These are phyloP conservation scores for Coendou prehensilis DNA, from an alignment of 2,797 vertebrate genomes.

Conservation along the genomic window DNA sequence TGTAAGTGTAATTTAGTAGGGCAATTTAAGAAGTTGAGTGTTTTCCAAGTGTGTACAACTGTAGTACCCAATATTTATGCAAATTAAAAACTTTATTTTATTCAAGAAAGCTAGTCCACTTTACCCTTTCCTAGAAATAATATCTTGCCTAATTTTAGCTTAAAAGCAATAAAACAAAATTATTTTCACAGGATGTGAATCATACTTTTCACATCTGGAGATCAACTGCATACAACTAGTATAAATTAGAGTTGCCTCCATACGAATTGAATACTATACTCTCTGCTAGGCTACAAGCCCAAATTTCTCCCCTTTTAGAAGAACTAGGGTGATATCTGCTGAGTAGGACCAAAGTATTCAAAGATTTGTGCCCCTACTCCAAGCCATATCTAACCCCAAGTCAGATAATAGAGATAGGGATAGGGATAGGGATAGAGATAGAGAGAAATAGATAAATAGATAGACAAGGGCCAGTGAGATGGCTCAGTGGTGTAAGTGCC, in stretches of 20 bases:
- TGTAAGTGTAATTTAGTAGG: conserved; percentile 32
- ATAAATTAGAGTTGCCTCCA: conserved; percentile 40
- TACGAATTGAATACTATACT: conserved; percentile 2
- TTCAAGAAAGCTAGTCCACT: conserved; percentile 38
- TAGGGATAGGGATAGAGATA: not conserved
- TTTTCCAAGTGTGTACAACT: conserved; percentile 43
- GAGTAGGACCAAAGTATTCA: conserved; percentile 8
- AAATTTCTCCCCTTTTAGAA: conserved; percentile 25
- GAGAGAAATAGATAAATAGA: not conserved
- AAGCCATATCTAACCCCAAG: not conserved
- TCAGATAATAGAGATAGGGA: not conserved
- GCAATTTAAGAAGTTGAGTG: conserved; percentile 34
- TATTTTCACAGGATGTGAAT: not conserved
- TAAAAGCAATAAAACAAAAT: conserved; percentile 52
- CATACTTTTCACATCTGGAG: conserved; percentile 51
- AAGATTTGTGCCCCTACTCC: not conserved
- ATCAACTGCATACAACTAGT: not conserved
- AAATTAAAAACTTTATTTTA: conserved; percentile 68
- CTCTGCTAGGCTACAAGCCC: conserved; percentile 13
- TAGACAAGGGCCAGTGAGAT: no score
- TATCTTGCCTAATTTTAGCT: conserved; percentile 47
- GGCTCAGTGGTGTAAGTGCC: no score
- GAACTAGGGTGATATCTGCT: not conserved
- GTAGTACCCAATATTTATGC: conserved; percentile 30
- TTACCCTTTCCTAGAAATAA: conserved; percentile 56